phyloP scores from a whole-genome alignment of 2,888 invertebrate species.

The Sabatieria punctata region DNA sequence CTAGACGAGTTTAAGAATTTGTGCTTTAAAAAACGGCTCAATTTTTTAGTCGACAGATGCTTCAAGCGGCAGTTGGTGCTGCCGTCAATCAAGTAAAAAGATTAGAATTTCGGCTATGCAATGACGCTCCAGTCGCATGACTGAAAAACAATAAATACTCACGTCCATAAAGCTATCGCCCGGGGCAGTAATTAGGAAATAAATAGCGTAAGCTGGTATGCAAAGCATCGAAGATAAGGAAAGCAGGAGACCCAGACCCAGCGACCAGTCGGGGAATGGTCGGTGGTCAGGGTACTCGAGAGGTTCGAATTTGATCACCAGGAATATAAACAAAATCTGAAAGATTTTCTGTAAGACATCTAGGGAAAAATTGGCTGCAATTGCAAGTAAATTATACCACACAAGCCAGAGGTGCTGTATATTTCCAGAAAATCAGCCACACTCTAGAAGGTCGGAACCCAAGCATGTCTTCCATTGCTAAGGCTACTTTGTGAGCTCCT shows the following conservation, averaged over 20 bases:
- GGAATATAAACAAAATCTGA: not conserved
- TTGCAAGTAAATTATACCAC: too few species aligned
- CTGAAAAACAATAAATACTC: too few species aligned
- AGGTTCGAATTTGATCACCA: not conserved
- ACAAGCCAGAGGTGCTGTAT: conserved; percentile 65
- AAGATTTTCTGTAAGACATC: too few species aligned
- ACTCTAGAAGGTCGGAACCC: conserved; percentile 57
- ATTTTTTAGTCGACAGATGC: too few species aligned
- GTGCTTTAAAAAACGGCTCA: too few species aligned
- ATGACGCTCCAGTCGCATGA: too few species aligned
- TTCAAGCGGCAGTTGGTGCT: too few species aligned
- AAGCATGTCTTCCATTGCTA: conserved; percentile 64
- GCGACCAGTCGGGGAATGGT: not conserved
- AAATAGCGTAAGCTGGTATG: conserved; percentile 1
- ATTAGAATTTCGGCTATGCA: too few species aligned
- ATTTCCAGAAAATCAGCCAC: conserved; percentile 70
- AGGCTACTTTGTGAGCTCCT: conserved; percentile 48
- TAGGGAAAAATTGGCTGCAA: too few species aligned
- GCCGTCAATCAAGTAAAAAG: too few species aligned
- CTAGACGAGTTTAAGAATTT: too few species aligned
- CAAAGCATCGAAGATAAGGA: not conserved
- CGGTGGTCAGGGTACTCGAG: not conserved
- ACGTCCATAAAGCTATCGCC: not conserved
- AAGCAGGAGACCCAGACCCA: not conserved
- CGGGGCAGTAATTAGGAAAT: not conserved